Evolutionary conservation across 2,113 vertebrate species (phyloP).

Genomic region (Bos indicus): DNA sequence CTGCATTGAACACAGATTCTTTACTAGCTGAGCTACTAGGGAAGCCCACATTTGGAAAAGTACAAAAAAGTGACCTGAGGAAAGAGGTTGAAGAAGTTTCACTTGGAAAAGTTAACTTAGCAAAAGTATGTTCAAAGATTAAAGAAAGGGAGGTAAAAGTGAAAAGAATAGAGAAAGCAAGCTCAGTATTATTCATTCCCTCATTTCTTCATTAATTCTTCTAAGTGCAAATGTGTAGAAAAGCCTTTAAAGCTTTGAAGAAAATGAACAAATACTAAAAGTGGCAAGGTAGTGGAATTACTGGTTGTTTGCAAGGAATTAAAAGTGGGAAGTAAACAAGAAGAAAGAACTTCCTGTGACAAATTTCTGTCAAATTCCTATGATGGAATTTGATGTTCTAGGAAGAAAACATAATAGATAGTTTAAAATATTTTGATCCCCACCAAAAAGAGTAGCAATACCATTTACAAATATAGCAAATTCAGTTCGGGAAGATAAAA

Average conservation of each 20-base stretch:
- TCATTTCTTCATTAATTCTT: background rate
- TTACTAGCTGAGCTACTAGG: background rate
- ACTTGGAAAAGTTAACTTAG: background rate
- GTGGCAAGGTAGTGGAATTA: background rate
- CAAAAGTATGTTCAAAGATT: background rate
- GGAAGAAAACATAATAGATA: background rate
- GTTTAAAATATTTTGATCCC: background rate
- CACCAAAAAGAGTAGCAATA: background rate
- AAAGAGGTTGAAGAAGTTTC: background rate
- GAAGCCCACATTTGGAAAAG: background rate
- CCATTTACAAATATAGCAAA: background rate
- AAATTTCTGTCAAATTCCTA: background rate
- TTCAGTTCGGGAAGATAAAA: background rate
- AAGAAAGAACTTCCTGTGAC: background rate
- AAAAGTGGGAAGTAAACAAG: background rate
- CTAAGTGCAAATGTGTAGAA: background rate
- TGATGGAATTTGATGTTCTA: background rate
- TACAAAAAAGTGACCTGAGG: background rate
- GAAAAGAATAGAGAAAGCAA: background rate
- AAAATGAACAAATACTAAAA: background rate
- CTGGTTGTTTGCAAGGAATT: background rate
- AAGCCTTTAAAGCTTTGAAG: background rate
- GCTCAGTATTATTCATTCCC: no score
- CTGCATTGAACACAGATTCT: background rate
- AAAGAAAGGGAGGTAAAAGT: background rate